phyloP scores from a whole-genome alignment of 2,113 vertebrate genomes.

The Gopherus flavomarginatus region DNA sequence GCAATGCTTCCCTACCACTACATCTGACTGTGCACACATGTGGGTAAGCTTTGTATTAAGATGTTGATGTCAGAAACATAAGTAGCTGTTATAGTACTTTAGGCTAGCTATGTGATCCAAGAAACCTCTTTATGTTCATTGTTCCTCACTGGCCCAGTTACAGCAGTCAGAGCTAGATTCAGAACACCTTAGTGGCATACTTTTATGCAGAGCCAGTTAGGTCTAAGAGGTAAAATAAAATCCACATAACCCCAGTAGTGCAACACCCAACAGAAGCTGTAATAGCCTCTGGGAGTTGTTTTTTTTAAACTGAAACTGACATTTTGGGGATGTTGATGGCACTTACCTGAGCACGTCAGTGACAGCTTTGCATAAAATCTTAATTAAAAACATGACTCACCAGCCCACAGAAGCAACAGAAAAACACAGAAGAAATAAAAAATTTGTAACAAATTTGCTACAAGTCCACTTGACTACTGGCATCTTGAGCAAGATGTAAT shows the following conservation, averaged over 20 bases:
- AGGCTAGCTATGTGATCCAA: background rate
- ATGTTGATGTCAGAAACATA: background rate
- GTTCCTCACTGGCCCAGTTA: background rate
- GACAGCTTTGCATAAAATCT: background rate
- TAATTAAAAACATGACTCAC: conserved; percentile 1
- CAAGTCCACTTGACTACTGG: background rate
- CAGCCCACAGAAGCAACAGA: background rate
- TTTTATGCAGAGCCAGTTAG: background rate
- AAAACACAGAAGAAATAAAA: background rate
- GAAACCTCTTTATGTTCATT: background rate
- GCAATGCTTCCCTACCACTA: background rate
- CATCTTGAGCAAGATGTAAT: background rate
- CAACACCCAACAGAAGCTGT: background rate
- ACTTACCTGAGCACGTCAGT: background rate
- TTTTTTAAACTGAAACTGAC: background rate
- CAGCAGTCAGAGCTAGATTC: background rate
- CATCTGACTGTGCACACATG: background rate
- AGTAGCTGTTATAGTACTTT: background rate
- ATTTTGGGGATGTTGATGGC: background rate
- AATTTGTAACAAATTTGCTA: background rate
- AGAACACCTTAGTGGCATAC: background rate
- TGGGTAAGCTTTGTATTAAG: background rate
- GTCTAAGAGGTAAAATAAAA: background rate
- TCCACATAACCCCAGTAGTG: background rate
- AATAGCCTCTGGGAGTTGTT: background rate